Percentiles rank a stretch among this genome's conserved stretches.
Conservation (phyloP, 2,888 invertebrate genomes). For the Clitarchus hookeri region DNA sequence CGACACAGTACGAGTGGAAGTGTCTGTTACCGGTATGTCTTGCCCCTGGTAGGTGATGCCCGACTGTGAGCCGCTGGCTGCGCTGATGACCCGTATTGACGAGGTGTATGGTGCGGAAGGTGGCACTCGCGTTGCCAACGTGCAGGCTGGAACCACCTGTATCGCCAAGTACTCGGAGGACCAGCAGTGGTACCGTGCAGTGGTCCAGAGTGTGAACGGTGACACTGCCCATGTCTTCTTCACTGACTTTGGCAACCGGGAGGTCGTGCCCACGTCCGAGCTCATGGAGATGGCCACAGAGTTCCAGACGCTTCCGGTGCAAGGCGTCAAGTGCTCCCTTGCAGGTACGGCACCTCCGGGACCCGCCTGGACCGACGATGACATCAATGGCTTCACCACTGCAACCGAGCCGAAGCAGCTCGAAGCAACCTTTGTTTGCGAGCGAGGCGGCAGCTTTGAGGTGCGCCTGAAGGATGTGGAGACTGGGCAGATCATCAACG, state of each 20-base stretch:
- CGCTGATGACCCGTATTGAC: constrained; percentile 49
- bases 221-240: constrained; percentile 42
- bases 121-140: constrained; percentile 17
- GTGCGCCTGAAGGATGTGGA: constrained; percentile 44
- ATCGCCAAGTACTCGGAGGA: constrained; percentile 50
- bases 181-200: constrained; percentile 46
- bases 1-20: no score
- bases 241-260: constrained; percentile 48
- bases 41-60: constrained; percentile 30
- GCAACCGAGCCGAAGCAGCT: constrained; percentile 45
- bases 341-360: constrained; percentile 19
- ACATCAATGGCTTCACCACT: constrained; percentile 45
- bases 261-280: constrained; percentile 38
- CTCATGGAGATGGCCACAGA: constrained; percentile 37
- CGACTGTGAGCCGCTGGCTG: constrained; percentile 48
- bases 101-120: constrained; percentile 32
- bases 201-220: constrained; percentile 35
- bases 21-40: background rate
- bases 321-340: constrained; percentile 31
- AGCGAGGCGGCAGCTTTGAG: constrained; percentile 47
- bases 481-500: constrained; percentile 31
- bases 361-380: constrained; percentile 41
- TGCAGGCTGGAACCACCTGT: constrained; percentile 47
- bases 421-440: constrained; percentile 49
- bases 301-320: constrained; percentile 28